Conservation (phyloP, 2,797 vertebrate species). For the Enteromius afrohamiltoni region DNA sequence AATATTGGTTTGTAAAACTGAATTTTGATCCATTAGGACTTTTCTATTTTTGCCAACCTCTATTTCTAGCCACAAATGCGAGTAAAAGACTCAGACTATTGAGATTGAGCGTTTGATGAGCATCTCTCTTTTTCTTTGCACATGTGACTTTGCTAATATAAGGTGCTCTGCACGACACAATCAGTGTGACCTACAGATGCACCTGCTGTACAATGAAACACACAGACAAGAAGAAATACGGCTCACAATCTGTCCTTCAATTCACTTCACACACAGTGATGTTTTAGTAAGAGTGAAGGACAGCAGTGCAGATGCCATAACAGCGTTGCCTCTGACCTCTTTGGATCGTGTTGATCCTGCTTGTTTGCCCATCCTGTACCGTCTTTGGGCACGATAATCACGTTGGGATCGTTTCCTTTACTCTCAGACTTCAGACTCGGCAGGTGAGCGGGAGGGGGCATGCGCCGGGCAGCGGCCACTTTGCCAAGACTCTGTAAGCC, state of each 20-base stretch:
- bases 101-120: not conserved
- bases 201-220: not conserved
- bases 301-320: not conserved
- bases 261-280: conserved; percentile 24
- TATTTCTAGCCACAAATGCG: no score
- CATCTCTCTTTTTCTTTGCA: not conserved
- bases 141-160: not conserved
- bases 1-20: no score
- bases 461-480: conserved; percentile 98
- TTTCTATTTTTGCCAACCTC: no score
- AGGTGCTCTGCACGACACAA: not conserved
- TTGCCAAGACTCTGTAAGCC: conserved; percentile 99
- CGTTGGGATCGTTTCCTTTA: conserved; percentile 99
- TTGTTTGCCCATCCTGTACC: conserved; percentile 99
- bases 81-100: no score
- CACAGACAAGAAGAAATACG: not conserved
- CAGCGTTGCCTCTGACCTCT: conserved; percentile 80
- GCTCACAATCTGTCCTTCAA: not conserved
- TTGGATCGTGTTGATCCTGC: conserved; percentile 99
- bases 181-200: not conserved
- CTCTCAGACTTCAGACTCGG: conserved; percentile 99
- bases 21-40: no score
- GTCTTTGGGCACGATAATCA: conserved; percentile 99
- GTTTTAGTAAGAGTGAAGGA: not conserved
- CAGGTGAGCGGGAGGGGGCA: conserved; percentile 99